phyloP scores from a whole-genome alignment of 2,797 vertebrate genomes.

The Parotocinclus haroldoi region DNA sequence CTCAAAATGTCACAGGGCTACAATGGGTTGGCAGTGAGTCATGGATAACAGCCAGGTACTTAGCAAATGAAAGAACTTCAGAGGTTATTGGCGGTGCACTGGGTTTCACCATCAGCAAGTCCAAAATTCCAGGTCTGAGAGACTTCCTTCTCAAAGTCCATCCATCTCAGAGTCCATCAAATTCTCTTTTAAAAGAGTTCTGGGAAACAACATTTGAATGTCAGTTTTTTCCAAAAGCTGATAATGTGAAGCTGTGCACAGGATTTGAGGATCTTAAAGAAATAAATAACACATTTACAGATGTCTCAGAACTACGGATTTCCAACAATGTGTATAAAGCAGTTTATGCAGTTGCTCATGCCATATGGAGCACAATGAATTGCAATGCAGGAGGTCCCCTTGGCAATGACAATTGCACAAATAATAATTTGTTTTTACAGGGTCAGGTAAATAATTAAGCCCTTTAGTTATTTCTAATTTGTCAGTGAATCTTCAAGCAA shows the following conservation, averaged over 20 bases:
- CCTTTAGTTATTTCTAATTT: not conserved
- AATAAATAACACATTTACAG: constrained; percentile 62
- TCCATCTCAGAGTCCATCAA: constrained; percentile 58
- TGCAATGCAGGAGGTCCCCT: constrained; percentile 43
- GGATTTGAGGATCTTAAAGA: constrained; percentile 65
- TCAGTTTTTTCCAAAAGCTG: constrained; percentile 48
- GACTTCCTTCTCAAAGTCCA: constrained; percentile 66
- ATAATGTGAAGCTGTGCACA: constrained; percentile 52
- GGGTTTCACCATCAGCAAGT: constrained; percentile 68
- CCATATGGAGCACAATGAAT: constrained; percentile 58
- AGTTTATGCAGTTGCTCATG: constrained; percentile 67
- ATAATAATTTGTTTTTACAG: constrained; percentile 45
- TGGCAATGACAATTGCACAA: constrained; percentile 45
- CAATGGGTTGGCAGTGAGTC: constrained; percentile 77
- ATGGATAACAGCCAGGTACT: constrained; percentile 68
- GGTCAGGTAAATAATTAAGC: constrained; percentile 54
- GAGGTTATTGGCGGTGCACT: constrained; percentile 64
- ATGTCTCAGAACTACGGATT: constrained; percentile 71
- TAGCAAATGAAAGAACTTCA: constrained; percentile 57
- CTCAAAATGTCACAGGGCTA: constrained; percentile 67
- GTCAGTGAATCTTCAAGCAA: not conserved
- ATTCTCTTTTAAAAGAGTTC: constrained; percentile 63
- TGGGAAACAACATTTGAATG: constrained; percentile 71
- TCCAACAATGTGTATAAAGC: constrained; percentile 74
- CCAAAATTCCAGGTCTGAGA: constrained; percentile 62